Evolutionary conservation across 2,888 invertebrate species (phyloP).

Genomic region (Reticulitermes lucifugus): DNA sequence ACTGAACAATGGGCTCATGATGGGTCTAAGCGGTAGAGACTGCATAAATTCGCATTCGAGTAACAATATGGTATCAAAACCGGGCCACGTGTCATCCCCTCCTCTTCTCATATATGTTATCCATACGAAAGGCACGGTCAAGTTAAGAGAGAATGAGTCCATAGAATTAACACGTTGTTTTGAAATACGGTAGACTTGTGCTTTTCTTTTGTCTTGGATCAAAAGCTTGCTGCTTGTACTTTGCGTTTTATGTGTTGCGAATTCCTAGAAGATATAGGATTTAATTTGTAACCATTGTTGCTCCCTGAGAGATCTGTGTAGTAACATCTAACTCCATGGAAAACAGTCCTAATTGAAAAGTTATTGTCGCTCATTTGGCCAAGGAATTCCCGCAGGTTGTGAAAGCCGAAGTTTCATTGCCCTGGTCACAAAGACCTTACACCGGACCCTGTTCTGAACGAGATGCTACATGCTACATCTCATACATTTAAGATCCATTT

Average conservation of each 20-base stretch:
- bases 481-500: too few relatives aligned
- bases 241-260: background rate
- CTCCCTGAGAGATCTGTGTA: too few relatives aligned
- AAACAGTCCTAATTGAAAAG: too few relatives aligned
- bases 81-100: background rate
- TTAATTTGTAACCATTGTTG: too few relatives aligned
- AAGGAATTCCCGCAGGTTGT: too few relatives aligned
- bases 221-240: background rate
- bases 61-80: constrained; percentile 30
- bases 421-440: too few relatives aligned
- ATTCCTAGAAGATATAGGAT: background rate
- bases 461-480: too few relatives aligned
- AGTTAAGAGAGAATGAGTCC: background rate
- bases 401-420: too few relatives aligned
- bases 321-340: too few relatives aligned
- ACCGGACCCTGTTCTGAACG: too few relatives aligned
- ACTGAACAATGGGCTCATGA: constrained; percentile 17
- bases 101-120: background rate
- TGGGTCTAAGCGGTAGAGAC: background rate
- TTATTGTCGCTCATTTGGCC: too few relatives aligned
- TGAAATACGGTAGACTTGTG: background rate
- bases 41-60: background rate
- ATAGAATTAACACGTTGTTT: background rate
- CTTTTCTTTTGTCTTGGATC: background rate
- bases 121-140: background rate